phyloP scores from a whole-genome alignment of 2,888 invertebrate species.

The Ornithoptera alexandrae region DNA sequence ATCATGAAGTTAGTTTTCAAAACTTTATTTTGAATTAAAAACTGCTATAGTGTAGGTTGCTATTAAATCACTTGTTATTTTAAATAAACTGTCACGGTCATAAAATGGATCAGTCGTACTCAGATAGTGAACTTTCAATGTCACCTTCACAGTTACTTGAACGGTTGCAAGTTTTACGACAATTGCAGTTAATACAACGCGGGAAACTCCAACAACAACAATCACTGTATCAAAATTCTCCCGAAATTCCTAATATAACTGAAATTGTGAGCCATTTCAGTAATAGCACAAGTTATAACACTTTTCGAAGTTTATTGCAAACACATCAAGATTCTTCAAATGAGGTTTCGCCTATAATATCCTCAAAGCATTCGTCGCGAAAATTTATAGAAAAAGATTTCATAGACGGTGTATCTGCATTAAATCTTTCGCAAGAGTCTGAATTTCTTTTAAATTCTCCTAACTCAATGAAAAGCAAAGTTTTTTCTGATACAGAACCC shows the following conservation, averaged over 20 bases:
- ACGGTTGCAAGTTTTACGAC: constrained; percentile 64
- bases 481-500: constrained; percentile 39
- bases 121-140: constrained; percentile 64
- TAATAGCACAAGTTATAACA: constrained; percentile 68
- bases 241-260: constrained; percentile 59
- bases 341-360: constrained; percentile 44
- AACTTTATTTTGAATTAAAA: constrained; percentile 16
- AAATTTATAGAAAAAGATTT: constrained; percentile 58
- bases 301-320: constrained; percentile 66
- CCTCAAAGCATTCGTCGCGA: constrained; percentile 41
- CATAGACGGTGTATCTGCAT: constrained; percentile 68
- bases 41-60: not conserved
- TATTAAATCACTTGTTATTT: not conserved
- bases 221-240: constrained; percentile 56
- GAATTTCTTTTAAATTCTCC: constrained; percentile 57
- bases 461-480: constrained; percentile 51
- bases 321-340: constrained; percentile 48
- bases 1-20: constrained; percentile 3
- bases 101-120: constrained; percentile 62
- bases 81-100: not conserved
- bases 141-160: constrained; percentile 71
- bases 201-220: constrained; percentile 71
- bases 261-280: constrained; percentile 72
- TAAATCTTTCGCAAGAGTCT: constrained; percentile 70
- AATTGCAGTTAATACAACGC: constrained; percentile 66